These are phyloP conservation scores for Metallyticus violacea DNA, from an alignment of 2,888 invertebrate species.

Conservation along the genomic window DNA sequence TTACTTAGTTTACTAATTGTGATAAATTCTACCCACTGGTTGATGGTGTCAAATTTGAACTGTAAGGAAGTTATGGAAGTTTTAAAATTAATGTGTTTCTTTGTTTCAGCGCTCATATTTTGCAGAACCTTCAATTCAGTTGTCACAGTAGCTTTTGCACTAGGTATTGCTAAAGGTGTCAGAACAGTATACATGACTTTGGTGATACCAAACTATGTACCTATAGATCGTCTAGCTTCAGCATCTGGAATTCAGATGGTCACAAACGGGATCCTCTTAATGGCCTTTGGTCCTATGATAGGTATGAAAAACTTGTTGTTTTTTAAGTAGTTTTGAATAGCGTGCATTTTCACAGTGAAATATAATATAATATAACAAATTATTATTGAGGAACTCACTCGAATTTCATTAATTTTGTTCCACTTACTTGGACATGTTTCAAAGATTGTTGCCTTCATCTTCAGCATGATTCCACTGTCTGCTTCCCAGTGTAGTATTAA, in stretches of 20 bases:
- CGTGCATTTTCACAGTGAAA: no score
- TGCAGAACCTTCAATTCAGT: slow-evolving; percentile 52
- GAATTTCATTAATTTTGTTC: no score
- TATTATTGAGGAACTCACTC: no score
- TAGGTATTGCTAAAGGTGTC: slow-evolving; percentile 67
- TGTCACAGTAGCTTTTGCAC: slow-evolving; percentile 55
- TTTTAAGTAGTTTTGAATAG: no score
- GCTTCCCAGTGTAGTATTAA: no score
- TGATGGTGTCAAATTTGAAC: no score
- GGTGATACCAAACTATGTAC: slow-evolving; percentile 66
- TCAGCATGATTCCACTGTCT: no score
- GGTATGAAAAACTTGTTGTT: slow-evolving; percentile 18
- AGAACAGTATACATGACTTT: slow-evolving; percentile 67
- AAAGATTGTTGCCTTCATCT: no score
- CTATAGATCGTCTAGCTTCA: slow-evolving; percentile 61
- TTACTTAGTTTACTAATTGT: no score
- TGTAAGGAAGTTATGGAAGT: not conserved
- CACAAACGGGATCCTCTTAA: slow-evolving; percentile 54
- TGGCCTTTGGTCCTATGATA: slow-evolving; percentile 33
- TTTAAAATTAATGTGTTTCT: slow-evolving; percentile 39
- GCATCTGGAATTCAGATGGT: slow-evolving; percentile 71
- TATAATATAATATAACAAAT: no score
- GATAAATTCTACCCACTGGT: no score
- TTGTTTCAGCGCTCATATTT: slow-evolving; percentile 35
- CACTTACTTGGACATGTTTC: no score